These are phyloP conservation scores for Cettia cetti DNA, from an alignment of 2,113 vertebrate genomes.

Conservation along the genomic window DNA sequence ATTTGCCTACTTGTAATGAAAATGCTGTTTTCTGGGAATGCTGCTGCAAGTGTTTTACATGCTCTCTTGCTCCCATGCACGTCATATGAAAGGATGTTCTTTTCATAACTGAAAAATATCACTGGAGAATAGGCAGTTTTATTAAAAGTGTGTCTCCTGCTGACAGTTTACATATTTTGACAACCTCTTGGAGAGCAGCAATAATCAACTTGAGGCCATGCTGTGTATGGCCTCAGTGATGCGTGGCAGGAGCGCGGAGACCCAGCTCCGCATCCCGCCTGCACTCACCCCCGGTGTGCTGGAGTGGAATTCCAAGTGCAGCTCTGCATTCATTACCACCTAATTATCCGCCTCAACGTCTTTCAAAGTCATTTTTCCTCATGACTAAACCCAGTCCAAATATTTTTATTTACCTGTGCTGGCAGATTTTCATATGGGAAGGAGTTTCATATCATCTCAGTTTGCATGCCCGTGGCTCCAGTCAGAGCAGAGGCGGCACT, in stretches of 20 bases:
- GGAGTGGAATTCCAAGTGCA: conserved; percentile 61
- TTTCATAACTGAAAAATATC: conserved; percentile 11
- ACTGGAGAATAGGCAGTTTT: conserved; percentile 36
- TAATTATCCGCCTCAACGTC: conserved; percentile 59
- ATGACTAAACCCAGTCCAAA: conserved; percentile 24
- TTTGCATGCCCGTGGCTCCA: not conserved
- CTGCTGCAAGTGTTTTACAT: not conserved
- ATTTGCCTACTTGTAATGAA: not conserved
- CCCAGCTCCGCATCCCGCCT: not conserved
- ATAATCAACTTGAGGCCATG: conserved; percentile 33
- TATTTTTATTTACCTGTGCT: conserved; percentile 60
- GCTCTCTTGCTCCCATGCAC: not conserved
- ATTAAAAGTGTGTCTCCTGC: conserved; percentile 62
- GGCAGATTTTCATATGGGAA: conserved; percentile 31
- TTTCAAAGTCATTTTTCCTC: conserved; percentile 53
- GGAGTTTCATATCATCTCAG: not conserved
- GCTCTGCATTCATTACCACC: conserved; percentile 60
- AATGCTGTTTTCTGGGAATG: not conserved
- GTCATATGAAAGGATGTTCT: not conserved
- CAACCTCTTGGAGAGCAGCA: conserved; percentile 21
- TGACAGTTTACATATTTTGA: conserved; percentile 59
- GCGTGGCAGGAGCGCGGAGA: conserved; percentile 8
- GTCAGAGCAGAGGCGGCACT: not conserved
- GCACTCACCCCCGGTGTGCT: conserved; percentile 39
- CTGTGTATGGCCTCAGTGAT: conserved; percentile 52